These are phyloP conservation scores for Nannobrachium achirus DNA, from an alignment of 2,113 vertebrate genomes.

Conservation along the genomic window DNA sequence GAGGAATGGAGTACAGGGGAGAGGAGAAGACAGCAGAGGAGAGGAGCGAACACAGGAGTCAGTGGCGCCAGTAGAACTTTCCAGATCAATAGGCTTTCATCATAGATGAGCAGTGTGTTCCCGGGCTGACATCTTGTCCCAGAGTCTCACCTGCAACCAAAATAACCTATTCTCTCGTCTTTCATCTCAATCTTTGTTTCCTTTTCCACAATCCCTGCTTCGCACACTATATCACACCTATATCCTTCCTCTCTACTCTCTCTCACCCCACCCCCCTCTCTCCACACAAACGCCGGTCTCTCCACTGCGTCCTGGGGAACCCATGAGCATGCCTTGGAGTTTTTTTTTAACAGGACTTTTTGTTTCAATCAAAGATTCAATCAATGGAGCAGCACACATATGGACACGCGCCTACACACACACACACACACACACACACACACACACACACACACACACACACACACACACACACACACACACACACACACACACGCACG, in stretches of 20 bases:
- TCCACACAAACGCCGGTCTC: slow-evolving; percentile 47
- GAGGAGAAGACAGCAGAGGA: neutral
- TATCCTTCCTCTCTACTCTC: slow-evolving; percentile 12
- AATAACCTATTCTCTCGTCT: neutral
- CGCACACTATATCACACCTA: neutral
- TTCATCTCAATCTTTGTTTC: neutral
- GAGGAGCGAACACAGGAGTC: neutral
- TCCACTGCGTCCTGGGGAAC: slow-evolving; percentile 59
- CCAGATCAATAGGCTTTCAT: slow-evolving; percentile 54
- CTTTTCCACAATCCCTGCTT: neutral
- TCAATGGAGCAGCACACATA: slow-evolving; percentile 70
- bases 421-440: slow-evolving; percentile 54
- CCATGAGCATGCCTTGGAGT: slow-evolving; percentile 19
- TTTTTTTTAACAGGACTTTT: slow-evolving; percentile 66
- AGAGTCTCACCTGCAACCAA: neutral
- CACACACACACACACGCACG: neutral
- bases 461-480: neutral
- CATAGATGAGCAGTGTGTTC: neutral
- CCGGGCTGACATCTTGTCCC: neutral
- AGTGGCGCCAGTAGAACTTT: neutral
- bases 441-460: slow-evolving; percentile 47
- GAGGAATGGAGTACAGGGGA: neutral
- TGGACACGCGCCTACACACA: slow-evolving; percentile 45
- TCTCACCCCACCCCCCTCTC: slow-evolving; percentile 18
- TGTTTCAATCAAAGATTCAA: slow-evolving; percentile 73